These are phyloP conservation scores for Chloroclysta siterata DNA, from an alignment of 2,888 invertebrate species.

Conservation along the genomic window DNA sequence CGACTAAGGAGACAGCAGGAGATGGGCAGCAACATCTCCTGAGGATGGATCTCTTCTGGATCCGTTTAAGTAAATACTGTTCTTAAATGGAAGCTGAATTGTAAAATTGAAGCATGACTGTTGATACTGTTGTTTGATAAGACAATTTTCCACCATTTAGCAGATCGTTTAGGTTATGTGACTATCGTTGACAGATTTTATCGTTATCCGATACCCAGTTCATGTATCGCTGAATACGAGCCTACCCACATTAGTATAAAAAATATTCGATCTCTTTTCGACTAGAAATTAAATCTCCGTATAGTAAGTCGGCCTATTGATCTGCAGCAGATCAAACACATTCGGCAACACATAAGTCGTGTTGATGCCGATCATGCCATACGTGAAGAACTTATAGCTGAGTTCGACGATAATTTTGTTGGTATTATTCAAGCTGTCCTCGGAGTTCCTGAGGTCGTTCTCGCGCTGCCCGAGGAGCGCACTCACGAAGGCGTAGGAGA, in stretches of 20 bases:
- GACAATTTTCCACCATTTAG: too few relatives aligned
- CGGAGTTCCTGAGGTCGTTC: slow-evolving; percentile 87
- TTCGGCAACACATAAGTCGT: slow-evolving; percentile 91
- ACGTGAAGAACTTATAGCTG: slow-evolving; percentile 93
- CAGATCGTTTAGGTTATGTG: too few relatives aligned
- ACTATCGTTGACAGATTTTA: too few relatives aligned
- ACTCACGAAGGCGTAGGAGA: slow-evolving; percentile 89
- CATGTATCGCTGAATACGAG: background rate
- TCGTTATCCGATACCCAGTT: too few relatives aligned
- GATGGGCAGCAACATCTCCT: too few relatives aligned
- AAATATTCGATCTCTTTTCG: background rate
- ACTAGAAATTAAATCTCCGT: slow-evolving; percentile 87
- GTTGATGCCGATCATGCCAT: slow-evolving; percentile 91
- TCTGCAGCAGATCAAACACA: slow-evolving; percentile 89
- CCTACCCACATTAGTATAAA: background rate
- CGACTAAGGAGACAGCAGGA: too few relatives aligned
- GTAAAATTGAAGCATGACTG: too few relatives aligned
- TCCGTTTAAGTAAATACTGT: too few relatives aligned
- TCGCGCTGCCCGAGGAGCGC: slow-evolving; percentile 88
- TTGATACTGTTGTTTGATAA: too few relatives aligned
- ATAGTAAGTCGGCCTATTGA: slow-evolving; percentile 93
- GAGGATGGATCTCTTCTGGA: too few relatives aligned
- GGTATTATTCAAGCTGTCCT: slow-evolving; percentile 87
- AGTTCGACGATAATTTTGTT: slow-evolving; percentile 92
- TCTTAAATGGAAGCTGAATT: too few relatives aligned